Evolutionary conservation across 2,888 invertebrate genomes (phyloP).

Genomic region (Tromatobia lineatoria): DNA sequence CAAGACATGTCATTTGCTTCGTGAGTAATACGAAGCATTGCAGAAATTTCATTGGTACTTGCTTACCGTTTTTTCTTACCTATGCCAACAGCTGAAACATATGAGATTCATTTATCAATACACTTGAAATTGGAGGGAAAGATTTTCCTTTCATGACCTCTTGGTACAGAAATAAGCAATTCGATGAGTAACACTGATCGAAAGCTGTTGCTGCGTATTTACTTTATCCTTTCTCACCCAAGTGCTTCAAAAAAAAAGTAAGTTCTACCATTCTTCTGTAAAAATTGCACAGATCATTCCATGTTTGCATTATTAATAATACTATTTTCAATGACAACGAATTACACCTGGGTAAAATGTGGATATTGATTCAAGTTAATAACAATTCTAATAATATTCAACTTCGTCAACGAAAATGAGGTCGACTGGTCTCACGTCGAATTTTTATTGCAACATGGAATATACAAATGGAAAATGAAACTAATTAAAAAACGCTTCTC

Average conservation of each 20-base stretch:
- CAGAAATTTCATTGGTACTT: slow-evolving; percentile 71
- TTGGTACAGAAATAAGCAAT: background rate
- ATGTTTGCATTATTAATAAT: too few relatives aligned
- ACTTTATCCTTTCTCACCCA: background rate
- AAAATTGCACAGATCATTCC: too few relatives aligned
- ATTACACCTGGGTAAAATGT: too few relatives aligned
- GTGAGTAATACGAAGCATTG: slow-evolving; percentile 70
- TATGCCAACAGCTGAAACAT: slow-evolving; percentile 11
- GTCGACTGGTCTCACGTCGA: background rate
- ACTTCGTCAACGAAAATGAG: background rate
- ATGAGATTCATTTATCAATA: slow-evolving; percentile 30
- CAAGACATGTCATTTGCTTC: slow-evolving; percentile 72
- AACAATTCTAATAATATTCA: background rate
- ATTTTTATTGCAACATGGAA: background rate
- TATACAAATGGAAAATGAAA: background rate
- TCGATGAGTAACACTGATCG: background rate
- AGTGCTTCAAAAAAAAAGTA: background rate
- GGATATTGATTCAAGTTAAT: background rate
- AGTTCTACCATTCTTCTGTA: background rate
- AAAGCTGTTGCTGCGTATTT: background rate
- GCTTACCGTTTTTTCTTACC: background rate
- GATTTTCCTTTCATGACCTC: too few relatives aligned
- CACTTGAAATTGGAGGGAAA: background rate
- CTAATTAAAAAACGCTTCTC: background rate
- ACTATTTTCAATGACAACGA: too few relatives aligned